Conservation (phyloP, 2,888 invertebrate species). For the Pediacus dermestoides region DNA sequence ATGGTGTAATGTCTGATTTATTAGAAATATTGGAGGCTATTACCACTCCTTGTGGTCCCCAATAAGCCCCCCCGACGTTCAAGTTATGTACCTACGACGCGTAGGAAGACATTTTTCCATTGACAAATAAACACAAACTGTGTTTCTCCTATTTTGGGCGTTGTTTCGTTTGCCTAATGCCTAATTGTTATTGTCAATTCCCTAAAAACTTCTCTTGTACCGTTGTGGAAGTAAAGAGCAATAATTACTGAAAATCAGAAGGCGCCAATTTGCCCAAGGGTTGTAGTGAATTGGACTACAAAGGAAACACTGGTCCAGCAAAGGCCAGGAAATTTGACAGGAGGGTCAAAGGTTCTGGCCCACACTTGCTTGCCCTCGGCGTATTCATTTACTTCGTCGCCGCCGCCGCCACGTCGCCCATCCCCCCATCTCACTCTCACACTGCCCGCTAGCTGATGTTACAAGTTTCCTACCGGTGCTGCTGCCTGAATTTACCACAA, state of each 20-base stretch:
- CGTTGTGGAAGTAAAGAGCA: slow-evolving; percentile 17
- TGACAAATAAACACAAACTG: slow-evolving; percentile 2
- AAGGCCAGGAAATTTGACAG: slow-evolving; percentile 49
- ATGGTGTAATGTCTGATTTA: slow-evolving; percentile 29
- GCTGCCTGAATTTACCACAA: slow-evolving; percentile 24
- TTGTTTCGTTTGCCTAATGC: too few relatives aligned
- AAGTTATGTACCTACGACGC: not conserved
- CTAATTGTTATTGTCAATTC: too few relatives aligned
- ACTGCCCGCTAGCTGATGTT: not conserved
- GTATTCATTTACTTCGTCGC: slow-evolving; percentile 35
- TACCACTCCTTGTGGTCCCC: slow-evolving; percentile 12
- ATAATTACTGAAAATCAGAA: slow-evolving; percentile 43
- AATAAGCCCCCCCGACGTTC: slow-evolving; percentile 12
- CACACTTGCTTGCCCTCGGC: slow-evolving; percentile 29
- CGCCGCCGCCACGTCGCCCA: slow-evolving; percentile 1
- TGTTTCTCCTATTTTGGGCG: too few relatives aligned
- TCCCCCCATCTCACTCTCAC: not conserved
- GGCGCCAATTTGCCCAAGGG: slow-evolving; percentile 39
- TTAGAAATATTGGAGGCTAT: slow-evolving; percentile 21
- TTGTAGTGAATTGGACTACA: slow-evolving; percentile 40
- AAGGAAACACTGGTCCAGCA: slow-evolving; percentile 44
- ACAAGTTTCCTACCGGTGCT: slow-evolving; percentile 4
- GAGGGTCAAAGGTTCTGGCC: slow-evolving; percentile 44
- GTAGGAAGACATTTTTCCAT: not conserved
- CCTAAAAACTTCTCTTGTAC: too few relatives aligned